Evolutionary conservation across 2,113 vertebrate species (phyloP).

Genomic region (human (Homo sapiens)): GRCh38 chr11:124487501-124488000

Average conservation of each 20-base stretch:
- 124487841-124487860: background rate
- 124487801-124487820: background rate
- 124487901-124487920: background rate
- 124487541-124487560: background rate
- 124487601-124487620: background rate
- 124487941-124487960: no score
- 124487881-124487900: background rate
- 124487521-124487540: background rate
- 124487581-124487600: background rate
- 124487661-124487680: background rate
- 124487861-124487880: background rate
- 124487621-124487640: background rate
- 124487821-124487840: background rate
- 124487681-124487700: background rate
- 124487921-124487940: no score
- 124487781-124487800: background rate
- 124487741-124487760: background rate
- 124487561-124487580: background rate
- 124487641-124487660: background rate
- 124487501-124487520: background rate
- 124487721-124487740: background rate
- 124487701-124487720: background rate
- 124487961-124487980: no score
- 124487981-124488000: no score
- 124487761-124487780: background rate